These are phyloP conservation scores for Chiridota heheva DNA, from an alignment of 35 echinoderm and acorn worm genomes.

Conservation along the genomic window DNA sequence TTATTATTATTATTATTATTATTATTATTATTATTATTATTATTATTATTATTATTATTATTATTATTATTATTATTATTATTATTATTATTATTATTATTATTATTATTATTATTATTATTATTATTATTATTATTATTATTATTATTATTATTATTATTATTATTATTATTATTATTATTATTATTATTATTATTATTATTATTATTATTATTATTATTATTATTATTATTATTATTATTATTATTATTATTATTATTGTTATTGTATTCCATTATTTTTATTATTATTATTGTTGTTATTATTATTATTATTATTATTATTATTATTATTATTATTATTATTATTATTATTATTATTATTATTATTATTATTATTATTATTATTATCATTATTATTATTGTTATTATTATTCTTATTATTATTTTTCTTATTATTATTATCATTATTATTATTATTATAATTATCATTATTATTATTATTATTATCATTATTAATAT, in stretches of 20 bases:
- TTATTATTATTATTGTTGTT: background rate
- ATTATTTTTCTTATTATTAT: too few relatives aligned
- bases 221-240: background rate
- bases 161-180: background rate
- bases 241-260: background rate
- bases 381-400: background rate
- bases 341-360: background rate
- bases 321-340: background rate
- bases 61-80: background rate
- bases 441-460: background rate
- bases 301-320: background rate
- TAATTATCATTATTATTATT: background rate
- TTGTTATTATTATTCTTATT: too few relatives aligned
- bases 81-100: background rate
- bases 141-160: background rate
- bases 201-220: background rate
- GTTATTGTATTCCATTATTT: too few relatives aligned
- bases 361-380: background rate
- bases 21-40: background rate
- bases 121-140: too few relatives aligned
- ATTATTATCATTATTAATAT: too few relatives aligned
- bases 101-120: too few relatives aligned
- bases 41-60: background rate
- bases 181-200: background rate
- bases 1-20: background rate